Evolutionary conservation across 1,140 invertebrate genomes (phyloP), one percentile per base, ranked within the genome.

Genomic region (Phymastichus coffea): DNA sequence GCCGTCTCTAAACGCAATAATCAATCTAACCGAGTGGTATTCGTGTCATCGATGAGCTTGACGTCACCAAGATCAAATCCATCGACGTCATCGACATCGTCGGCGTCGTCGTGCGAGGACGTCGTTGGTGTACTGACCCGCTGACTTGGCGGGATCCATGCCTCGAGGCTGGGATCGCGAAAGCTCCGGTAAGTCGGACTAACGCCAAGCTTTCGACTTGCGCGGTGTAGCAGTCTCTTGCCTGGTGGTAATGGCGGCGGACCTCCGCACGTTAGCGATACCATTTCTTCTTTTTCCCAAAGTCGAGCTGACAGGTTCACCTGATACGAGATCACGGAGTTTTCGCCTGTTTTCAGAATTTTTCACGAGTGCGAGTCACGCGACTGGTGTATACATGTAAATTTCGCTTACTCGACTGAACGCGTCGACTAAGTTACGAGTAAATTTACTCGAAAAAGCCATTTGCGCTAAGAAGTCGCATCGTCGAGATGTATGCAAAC

Each of bases 181-280:
- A 83, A 82, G 63, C 80, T 82, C 33, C 71, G 71, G 64, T 82
- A 82, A 20, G 79, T 82, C 47, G 80, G 80, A 0, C 30, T 52
- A 10, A 25, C 19, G 15, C 78, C 77, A 25, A 79, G 70, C 56
- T 74, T 77, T 59, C 70, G 74, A 54, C 69, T 64, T 1, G 74
- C 66, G 41, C 70, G 68, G 30, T 74, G 69, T 20, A 72, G 67
- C 58, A 73, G 74, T 37, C 74, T 70, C 43, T 78, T 80, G 26
- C 76, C 77, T 0, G 79, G 79, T 4, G 79, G 80, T 37, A 80
- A 68, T 15, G 78, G 79, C 25, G 76, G 74, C 19, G 80, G 78
- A 1, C 78, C 78, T 53, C 78, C 64, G 58, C 78, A 80, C 14
- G 68, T 75, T 46, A 76, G 75, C 56, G 73, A 74, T 75, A 78